Evolutionary conservation across 2,797 vertebrate genomes (phyloP).

Genomic region (Orientallactaga sibirica): DNA sequence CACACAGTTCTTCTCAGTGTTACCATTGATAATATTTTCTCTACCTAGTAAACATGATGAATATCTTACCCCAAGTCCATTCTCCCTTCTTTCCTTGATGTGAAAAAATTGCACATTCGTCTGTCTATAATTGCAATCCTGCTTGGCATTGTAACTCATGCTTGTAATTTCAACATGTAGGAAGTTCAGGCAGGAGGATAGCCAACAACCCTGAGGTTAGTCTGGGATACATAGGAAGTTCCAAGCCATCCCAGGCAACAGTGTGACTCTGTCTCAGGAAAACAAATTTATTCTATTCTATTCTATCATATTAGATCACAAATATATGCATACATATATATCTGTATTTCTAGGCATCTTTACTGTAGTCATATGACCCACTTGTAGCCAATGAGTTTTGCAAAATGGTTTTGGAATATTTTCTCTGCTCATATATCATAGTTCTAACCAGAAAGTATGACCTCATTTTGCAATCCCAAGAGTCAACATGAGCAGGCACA

Average conservation of each 20-base stretch:
- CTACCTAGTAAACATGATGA: neutral
- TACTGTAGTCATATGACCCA: too few species aligned
- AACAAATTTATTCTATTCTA: too few species aligned
- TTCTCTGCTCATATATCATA: neutral
- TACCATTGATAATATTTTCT: neutral
- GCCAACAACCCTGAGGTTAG: neutral
- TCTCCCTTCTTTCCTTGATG: neutral
- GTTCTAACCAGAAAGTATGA: neutral
- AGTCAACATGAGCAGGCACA: neutral
- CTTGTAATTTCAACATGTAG: neutral
- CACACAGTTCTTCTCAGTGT: neutral
- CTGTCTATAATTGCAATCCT: neutral
- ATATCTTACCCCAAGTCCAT: neutral
- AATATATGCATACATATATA: too few species aligned
- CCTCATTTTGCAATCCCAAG: neutral
- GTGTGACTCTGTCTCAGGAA: neutral
- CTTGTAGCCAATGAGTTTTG: neutral
- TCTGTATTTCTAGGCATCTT: neutral
- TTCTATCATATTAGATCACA: too few species aligned
- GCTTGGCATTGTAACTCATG: neutral
- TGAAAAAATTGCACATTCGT: neutral
- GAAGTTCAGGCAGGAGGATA: neutral
- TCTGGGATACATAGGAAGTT: too few species aligned
- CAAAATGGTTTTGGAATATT: neutral
- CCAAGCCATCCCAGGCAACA: neutral